Percentiles rank a stretch among this genome's conserved stretches.
Evolutionary conservation across 2,888 invertebrate genomes (phyloP).

Genomic region (Ashinkailepas kermadecensis): DNA sequence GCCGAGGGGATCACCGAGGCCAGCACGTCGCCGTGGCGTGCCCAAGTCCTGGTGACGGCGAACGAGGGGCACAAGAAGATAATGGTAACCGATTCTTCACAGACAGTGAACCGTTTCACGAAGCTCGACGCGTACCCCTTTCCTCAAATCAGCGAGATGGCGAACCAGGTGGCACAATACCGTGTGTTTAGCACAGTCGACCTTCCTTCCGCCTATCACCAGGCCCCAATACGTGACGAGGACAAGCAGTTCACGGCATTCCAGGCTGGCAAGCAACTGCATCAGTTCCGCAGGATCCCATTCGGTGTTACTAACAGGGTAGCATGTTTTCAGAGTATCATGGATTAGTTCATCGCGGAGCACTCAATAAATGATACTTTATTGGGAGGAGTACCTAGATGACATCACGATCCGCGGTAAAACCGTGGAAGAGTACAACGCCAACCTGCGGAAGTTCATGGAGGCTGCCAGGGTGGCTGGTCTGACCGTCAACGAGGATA

Average conservation of each 20-base stretch:
- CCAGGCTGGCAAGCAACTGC: constrained; percentile 7
- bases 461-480: neutral
- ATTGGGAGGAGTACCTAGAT: constrained; percentile 23
- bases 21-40: neutral
- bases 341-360: constrained; percentile 4
- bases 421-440: neutral
- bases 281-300: constrained; percentile 5
- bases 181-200: neutral
- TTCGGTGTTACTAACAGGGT: constrained; percentile 23
- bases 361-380: constrained; percentile 15
- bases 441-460: neutral
- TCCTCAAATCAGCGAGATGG: constrained; percentile 12
- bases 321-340: constrained; percentile 21
- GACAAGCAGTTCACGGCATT: constrained; percentile 21
- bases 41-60: neutral
- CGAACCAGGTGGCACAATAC: constrained; percentile 21
- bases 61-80: too few species aligned
- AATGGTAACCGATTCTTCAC: too few species aligned
- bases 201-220: constrained; percentile 1
- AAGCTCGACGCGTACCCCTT: too few species aligned
- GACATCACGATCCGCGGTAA: neutral
- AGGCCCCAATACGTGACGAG: neutral
- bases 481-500: constrained; percentile 1
- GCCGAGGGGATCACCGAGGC: neutral
- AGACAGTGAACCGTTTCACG: too few species aligned